Conservation (phyloP, 2,113 vertebrate species). For the Grammomys surdaster region DNA sequence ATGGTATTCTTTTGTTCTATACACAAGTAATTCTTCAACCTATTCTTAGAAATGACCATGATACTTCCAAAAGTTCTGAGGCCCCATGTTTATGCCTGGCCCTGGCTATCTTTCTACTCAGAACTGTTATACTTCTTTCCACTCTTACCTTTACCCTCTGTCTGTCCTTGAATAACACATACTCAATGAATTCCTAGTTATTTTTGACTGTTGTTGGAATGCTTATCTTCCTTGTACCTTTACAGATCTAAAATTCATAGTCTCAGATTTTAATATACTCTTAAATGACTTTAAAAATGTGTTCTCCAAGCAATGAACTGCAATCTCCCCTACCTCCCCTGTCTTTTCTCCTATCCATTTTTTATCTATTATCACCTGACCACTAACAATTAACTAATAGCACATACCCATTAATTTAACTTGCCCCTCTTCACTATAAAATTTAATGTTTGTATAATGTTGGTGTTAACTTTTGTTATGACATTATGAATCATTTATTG, state of each 20-base stretch:
- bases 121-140: accelerated
- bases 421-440: neutral
- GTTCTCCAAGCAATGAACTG: neutral
- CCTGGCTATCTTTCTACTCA: neutral
- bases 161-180: accelerated
- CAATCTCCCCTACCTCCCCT: neutral
- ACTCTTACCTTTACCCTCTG: accelerated
- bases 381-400: neutral
- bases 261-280: neutral
- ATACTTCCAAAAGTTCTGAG: neutral
- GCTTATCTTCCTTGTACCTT: neutral
- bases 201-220: neutral
- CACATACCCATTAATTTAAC: neutral
- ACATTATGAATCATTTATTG: neutral
- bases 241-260: neutral
- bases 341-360: neutral
- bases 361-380: neutral
- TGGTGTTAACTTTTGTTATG: neutral
- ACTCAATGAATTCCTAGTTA: neutral
- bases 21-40: neutral
- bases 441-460: neutral
- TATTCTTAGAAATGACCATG: neutral
- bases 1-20: neutral
- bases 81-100: neutral
- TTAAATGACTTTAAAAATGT: neutral